Conservation (phyloP, 2,797 vertebrate species). For the Anas bernieri region DNA sequence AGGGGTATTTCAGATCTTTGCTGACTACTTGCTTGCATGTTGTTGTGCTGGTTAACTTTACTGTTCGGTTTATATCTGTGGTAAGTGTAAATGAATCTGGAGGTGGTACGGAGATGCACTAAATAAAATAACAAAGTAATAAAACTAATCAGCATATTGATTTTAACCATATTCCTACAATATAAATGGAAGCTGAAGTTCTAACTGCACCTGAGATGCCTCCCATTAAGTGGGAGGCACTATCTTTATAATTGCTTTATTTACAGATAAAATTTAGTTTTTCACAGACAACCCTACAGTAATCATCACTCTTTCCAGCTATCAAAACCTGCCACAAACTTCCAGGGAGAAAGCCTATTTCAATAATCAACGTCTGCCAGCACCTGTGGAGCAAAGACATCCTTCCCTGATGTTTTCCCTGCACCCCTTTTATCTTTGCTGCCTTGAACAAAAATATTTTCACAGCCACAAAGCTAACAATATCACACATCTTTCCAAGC, state of each 20-base stretch:
- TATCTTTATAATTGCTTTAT: slow-evolving; percentile 9
- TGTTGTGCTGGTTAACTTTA: neutral
- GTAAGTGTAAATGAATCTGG: neutral
- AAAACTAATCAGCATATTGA: neutral
- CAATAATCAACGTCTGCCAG: neutral
- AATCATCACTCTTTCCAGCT: neutral
- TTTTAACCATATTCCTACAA: neutral
- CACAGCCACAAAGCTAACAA: neutral
- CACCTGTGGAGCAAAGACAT: neutral
- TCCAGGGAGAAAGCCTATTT: neutral
- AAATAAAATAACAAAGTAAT: neutral
- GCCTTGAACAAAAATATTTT: slow-evolving; percentile 3
- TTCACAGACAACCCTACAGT: neutral
- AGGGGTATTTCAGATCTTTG: neutral
- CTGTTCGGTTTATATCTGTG: neutral
- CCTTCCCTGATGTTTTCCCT: neutral
- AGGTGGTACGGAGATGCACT: neutral
- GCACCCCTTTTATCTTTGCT: neutral
- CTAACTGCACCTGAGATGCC: neutral
- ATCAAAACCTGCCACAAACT: neutral
- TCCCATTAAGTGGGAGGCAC: neutral
- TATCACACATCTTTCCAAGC: slow-evolving; percentile 7
- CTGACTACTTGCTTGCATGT: neutral
- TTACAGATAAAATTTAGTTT: neutral
- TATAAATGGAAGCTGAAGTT: neutral